Evolutionary conservation across 2,797 vertebrate species (phyloP).

Genomic region (Cetoscarus ocellatus): DNA sequence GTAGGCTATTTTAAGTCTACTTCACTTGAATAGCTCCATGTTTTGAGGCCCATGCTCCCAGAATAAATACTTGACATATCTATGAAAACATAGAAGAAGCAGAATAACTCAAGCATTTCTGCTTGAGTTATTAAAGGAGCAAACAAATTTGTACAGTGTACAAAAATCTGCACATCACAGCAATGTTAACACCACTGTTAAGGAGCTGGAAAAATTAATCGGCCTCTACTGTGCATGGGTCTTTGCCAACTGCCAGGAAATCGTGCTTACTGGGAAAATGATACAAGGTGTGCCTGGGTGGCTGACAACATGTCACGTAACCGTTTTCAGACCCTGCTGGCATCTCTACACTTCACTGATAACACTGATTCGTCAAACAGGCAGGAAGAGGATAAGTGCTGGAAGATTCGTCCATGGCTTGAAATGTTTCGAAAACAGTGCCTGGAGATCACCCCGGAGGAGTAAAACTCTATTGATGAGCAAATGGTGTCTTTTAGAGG

Average conservation of each 20-base stretch:
- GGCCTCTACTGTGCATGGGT: not conserved
- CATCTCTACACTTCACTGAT: slow-evolving; percentile 9
- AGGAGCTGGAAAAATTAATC: too few relatives aligned
- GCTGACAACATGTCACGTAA: slow-evolving; percentile 17
- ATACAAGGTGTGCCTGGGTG: not conserved
- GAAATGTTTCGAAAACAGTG: slow-evolving; percentile 4
- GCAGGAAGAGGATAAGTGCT: not conserved
- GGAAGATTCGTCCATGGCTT: slow-evolving; percentile 15
- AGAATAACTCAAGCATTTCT: too few relatives aligned
- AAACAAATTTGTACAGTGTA: too few relatives aligned
- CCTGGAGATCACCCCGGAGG: slow-evolving; percentile 10
- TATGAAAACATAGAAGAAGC: too few relatives aligned
- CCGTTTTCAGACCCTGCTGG: slow-evolving; percentile 11
- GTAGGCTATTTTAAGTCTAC: too few relatives aligned
- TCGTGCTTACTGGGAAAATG: not conserved
- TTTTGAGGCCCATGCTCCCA: too few relatives aligned
- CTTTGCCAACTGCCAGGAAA: not conserved
- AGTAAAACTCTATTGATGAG: slow-evolving; percentile 18
- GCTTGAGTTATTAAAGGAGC: too few relatives aligned
- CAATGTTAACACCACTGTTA: too few relatives aligned
- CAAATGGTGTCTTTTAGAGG: slow-evolving; percentile 26
- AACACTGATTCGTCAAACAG: slow-evolving; percentile 11
- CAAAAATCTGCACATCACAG: too few relatives aligned
- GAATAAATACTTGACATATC: too few relatives aligned
- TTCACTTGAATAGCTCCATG: too few relatives aligned